Conservation (phyloP, 2,888 invertebrate genomes). For the Athripsodes cinereus region DNA sequence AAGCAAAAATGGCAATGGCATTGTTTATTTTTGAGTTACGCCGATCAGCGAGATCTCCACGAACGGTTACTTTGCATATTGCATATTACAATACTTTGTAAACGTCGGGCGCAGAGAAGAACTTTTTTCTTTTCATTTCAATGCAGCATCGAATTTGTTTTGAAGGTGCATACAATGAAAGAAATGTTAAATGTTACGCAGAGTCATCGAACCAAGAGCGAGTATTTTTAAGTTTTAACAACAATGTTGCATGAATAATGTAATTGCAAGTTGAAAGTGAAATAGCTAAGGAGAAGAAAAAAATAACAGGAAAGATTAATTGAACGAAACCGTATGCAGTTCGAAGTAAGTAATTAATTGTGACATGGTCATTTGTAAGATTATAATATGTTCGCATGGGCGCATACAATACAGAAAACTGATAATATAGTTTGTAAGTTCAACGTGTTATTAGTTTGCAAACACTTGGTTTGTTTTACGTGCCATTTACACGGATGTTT, state of each 20-base stretch:
- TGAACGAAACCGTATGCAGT: background rate
- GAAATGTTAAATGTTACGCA: background rate
- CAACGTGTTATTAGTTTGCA: too few relatives aligned
- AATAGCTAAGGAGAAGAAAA: background rate
- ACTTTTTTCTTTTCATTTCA: too few relatives aligned
- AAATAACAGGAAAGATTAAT: background rate
- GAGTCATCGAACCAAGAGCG: background rate
- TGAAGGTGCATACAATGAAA: background rate
- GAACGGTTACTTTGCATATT: slow-evolving; percentile 27
- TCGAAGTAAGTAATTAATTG: background rate
- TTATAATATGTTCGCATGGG: too few relatives aligned
- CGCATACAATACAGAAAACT: too few relatives aligned
- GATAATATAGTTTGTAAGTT: too few relatives aligned
- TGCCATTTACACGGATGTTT: too few relatives aligned
- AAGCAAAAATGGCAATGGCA: slow-evolving; percentile 24
- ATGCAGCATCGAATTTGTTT: too few relatives aligned
- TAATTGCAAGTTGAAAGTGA: background rate
- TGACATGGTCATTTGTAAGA: background rate
- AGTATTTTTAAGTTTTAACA: background rate
- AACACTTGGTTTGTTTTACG: too few relatives aligned
- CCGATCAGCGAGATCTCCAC: slow-evolving; percentile 7
- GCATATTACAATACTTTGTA: slow-evolving; percentile 13
- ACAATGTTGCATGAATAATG: background rate
- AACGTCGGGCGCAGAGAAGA: background rate
- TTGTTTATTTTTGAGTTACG: slow-evolving; percentile 27